These are phyloP conservation scores for Drosophila arawakana DNA, from an alignment of 1,140 invertebrate species.

Conservation along the genomic window DNA sequence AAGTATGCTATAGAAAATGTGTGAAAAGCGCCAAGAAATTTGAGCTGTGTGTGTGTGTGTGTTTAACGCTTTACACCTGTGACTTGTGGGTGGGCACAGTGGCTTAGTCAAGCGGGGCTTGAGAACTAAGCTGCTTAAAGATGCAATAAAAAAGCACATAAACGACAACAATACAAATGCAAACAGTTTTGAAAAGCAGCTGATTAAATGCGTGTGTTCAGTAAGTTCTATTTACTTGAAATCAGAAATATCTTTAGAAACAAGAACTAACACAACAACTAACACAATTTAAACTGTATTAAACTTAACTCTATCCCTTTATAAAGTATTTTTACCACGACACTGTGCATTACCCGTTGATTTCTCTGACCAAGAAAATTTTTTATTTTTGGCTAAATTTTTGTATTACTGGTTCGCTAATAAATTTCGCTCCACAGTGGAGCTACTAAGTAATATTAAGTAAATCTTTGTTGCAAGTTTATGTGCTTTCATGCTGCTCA, in stretches of 20 bases:
- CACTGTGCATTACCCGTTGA: neutral
- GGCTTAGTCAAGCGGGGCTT: neutral
- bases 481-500: no score
- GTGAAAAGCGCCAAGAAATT: constrained; percentile 11
- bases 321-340: neutral
- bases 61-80: no score
- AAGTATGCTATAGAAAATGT: constrained; percentile 20
- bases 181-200: no score
- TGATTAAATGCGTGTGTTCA: no score
- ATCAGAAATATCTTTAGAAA: no score
- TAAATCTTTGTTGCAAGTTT: constrained; percentile 55
- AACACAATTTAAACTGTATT: neutral
- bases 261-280: no score
- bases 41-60: neutral
- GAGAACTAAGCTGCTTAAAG: constrained; percentile 1
- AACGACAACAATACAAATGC: neutral
- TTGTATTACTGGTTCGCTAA: constrained; percentile 35
- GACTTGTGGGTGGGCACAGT: neutral
- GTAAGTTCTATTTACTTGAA: neutral
- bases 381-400: constrained; percentile 23
- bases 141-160: neutral
- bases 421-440: constrained; percentile 34
- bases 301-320: neutral
- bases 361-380: constrained; percentile 11
- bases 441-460: constrained; percentile 68